phyloP scores from a whole-genome alignment of 2,113 vertebrate species.

The Eptesicus fuscus region DNA sequence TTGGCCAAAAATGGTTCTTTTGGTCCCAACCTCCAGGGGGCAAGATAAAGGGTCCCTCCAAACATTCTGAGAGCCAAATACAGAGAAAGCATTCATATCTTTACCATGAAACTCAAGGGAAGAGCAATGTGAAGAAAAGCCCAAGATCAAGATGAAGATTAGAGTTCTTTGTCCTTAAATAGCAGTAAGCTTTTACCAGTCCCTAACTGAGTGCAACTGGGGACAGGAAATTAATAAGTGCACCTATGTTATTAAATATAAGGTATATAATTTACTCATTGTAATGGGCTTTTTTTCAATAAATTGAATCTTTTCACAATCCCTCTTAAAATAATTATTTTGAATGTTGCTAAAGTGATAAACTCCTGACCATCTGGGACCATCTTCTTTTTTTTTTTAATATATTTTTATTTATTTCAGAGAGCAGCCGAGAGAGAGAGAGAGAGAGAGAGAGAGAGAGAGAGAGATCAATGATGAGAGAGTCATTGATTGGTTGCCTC shows the following conservation, averaged over 20 bases:
- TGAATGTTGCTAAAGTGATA: neutral
- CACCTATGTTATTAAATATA: neutral
- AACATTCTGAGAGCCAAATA: neutral
- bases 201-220: neutral
- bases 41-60: neutral
- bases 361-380: neutral
- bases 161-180: neutral
- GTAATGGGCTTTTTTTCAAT: neutral
- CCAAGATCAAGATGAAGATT: neutral
- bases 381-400: neutral
- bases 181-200: neutral
- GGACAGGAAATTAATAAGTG: neutral
- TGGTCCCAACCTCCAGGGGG: neutral
- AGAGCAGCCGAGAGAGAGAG: too few species aligned
- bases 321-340: neutral
- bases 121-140: neutral
- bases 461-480: too few species aligned
- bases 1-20: neutral
- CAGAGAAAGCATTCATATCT: neutral
- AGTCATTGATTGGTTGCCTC: too few species aligned
- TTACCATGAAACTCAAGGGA: neutral
- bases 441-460: too few species aligned
- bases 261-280: neutral
- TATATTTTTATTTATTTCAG: too few species aligned
- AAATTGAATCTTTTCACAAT: neutral